These are phyloP conservation scores for Crotalus helleri DNA, from an alignment of 2,113 vertebrate genomes.

Conservation along the genomic window DNA sequence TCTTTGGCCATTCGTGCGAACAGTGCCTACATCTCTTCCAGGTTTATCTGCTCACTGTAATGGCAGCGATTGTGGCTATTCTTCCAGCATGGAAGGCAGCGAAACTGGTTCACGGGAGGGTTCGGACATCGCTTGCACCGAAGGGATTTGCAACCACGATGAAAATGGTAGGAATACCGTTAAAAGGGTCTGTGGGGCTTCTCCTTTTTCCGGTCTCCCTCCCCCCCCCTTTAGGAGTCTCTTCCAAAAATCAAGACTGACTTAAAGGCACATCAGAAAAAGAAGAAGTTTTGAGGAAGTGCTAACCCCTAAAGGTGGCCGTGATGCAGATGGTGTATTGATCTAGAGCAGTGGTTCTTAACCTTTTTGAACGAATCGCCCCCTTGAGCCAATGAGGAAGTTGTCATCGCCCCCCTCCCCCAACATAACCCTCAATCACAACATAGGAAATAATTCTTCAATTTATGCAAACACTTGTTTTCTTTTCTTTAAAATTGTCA, in stretches of 20 bases:
- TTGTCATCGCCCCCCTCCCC: no score
- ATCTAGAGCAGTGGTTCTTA: not conserved
- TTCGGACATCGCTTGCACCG: constrained; percentile 92
- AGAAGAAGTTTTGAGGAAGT: not conserved
- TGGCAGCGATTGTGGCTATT: constrained; percentile 92
- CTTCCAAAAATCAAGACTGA: not conserved
- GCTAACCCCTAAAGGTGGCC: not conserved
- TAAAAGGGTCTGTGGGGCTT: not conserved
- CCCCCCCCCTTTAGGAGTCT: no score
- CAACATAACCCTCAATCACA: no score
- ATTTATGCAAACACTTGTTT: no score
- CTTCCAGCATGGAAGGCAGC: constrained; percentile 95
- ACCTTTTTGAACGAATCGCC: no score
- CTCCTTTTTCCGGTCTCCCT: not conserved
- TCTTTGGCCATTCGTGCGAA: not conserved
- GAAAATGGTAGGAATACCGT: constrained; percentile 79
- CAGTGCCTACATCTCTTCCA: constrained; percentile 35
- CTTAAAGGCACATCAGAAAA: not conserved
- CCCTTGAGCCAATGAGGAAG: no score
- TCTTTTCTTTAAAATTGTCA: no score
- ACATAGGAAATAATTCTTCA: no score
- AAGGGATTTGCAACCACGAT: constrained; percentile 95
- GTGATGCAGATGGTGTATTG: not conserved
- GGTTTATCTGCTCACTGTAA: constrained; percentile 85
- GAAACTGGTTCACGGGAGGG: constrained; percentile 90